Conservation (phyloP, 2,797 vertebrate species). For the Gephyroberyx darwinii region DNA sequence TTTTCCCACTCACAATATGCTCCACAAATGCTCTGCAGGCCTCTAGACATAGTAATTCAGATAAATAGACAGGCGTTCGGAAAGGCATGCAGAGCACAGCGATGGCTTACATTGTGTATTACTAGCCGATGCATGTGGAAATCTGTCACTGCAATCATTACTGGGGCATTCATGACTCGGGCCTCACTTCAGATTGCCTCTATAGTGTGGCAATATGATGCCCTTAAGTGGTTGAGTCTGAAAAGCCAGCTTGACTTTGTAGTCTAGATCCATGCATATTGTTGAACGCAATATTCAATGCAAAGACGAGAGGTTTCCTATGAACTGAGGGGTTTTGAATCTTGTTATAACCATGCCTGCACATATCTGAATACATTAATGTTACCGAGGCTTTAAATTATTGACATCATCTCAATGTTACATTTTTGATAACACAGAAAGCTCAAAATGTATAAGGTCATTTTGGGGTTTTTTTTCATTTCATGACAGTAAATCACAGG, state of each 20-base stretch:
- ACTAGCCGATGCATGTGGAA: too few species aligned
- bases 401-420: not conserved
- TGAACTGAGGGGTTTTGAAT: too few species aligned
- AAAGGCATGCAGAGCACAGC: not conserved
- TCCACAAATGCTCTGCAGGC: slow-evolving; percentile 34
- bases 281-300: not conserved
- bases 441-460: too few species aligned
- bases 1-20: slow-evolving; percentile 63
- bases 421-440: too few species aligned
- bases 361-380: not conserved
- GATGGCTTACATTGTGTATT: too few species aligned
- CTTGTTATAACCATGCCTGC: too few species aligned
- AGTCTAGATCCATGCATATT: not conserved
- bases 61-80: not conserved
- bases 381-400: not conserved
- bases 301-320: too few species aligned
- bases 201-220: too few species aligned
- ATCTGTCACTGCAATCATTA: too few species aligned
- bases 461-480: not conserved
- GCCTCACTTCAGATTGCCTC: too few species aligned
- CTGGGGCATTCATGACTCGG: too few species aligned
- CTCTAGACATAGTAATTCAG: slow-evolving; percentile 20
- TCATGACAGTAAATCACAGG: slow-evolving; percentile 16
- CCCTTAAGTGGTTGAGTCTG: too few species aligned
- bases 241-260: not conserved